Conservation (phyloP, 2,797 vertebrate genomes). For the Chaetophractus vellerosus region DNA sequence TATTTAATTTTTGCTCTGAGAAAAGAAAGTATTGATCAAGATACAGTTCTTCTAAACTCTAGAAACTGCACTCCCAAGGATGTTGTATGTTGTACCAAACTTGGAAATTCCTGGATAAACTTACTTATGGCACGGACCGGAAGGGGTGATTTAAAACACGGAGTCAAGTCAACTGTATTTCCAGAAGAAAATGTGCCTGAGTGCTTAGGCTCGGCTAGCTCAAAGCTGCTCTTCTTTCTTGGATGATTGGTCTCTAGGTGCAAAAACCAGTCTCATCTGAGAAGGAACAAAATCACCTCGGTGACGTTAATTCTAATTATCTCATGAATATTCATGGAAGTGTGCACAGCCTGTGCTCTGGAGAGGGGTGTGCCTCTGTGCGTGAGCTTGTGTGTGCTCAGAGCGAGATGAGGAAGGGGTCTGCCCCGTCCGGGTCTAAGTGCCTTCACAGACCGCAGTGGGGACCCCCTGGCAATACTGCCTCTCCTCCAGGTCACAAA, state of each 20-base stretch:
- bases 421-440: neutral
- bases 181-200: neutral
- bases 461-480: neutral
- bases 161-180: neutral
- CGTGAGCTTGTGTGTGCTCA: neutral
- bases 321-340: constrained; percentile 48
- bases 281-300: constrained; percentile 37
- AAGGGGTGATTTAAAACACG: neutral
- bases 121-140: neutral
- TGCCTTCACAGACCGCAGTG: neutral
- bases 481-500: constrained; percentile 46
- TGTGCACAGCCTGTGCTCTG: neutral
- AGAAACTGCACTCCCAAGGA: neutral
- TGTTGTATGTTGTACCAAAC: neutral
- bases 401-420: neutral
- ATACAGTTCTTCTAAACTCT: neutral
- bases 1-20: constrained; percentile 35
- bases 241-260: neutral
- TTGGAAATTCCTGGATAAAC: neutral
- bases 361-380: neutral
- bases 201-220: neutral
- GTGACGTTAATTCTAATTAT: constrained; percentile 49
- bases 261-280: constrained; percentile 5
- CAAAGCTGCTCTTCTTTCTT: neutral
- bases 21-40: constrained; percentile 42